Base-by-base conservation (phyloP, 2,888 invertebrate species). In the Plusia festucae region DNA sequence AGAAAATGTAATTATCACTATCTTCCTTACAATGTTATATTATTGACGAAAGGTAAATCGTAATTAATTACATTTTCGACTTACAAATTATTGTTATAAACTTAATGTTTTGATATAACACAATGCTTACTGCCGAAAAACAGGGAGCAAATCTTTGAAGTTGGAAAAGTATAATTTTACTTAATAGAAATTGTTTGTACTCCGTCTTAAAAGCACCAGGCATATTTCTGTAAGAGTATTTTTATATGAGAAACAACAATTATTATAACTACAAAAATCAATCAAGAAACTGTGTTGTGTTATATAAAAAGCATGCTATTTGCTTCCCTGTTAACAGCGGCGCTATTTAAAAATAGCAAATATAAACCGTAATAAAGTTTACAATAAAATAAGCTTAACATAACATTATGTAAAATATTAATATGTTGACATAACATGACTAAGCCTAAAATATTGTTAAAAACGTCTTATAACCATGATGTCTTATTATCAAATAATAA, bases 401-500 rank as follows among this genome's bases (percentile, higher is more conserved):
- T 76, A 91, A 90, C 88, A 86, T 85, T n/a, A 86, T 89, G 87
- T 90, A 91, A 90, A 91, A 91, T 90, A 92, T 91, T 89, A 88
- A 90, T 90, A 91, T 89, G 85, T 87, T 88, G 89, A 89, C 86
- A 85, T 89, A 91, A 90, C 86, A 85, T 87, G 85, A 86, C 85
- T 81, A 81, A 76, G 65, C 68, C 80, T 81, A 81, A n/a, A 70
- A 74, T 79, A 71, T 73, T 70, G 73, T 81, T 81, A 81, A 73
- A 78, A 81, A 81, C 81, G 74, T 75, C 73, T 81, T 81, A 79
- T 80, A 78, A 78, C 70, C 80, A 76, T 70, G 72, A 81, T 81
- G 79, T 79, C 75, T 75, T 81, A 81, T 52, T 70, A 75, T 72
- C 57, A 76, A 81, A 77, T 74, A 91, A 91, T 92, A 92, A 91